Evolutionary conservation across 2,888 invertebrate species (phyloP), one percentile per base, ranked within the genome.

Genomic region (Cephus nigrinus): DNA sequence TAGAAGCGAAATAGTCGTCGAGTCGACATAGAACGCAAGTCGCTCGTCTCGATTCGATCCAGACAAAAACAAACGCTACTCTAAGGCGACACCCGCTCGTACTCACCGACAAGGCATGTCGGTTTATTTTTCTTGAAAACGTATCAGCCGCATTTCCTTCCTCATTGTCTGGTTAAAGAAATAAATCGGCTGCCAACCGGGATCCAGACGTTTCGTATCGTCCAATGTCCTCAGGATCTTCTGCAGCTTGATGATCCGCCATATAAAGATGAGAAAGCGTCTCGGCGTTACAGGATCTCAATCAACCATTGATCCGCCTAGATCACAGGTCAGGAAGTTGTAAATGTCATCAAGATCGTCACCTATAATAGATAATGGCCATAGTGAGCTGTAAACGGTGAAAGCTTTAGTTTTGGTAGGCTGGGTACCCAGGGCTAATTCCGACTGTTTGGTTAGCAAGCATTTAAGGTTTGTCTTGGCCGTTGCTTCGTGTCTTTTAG

Each of bases 401-500:
- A 86, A 83, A 86, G 86, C 85, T 84, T 79, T 82, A 31, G 78
- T 82, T 81, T 81, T 85, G 83, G 85, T 86, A 85, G 84, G 34
- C 33, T 82, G 85, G 87, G 85, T 86, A 87, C 86, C 88, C 87
- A 87, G 86, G 88, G 90, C 89, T 90, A 90, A 90, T 90, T 91
- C 86, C 88, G 87, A 90, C 86, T 91, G 90, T 91, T 91, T 91
- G 88, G 90, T 91, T 89, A 90, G 88, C 91, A 91, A 91, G 90
- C 91, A 91, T 91, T 91, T 90, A 86, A 90, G 89, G 90, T 91
- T 91, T 91, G 90, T 91, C 90, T 91, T 91, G 91, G 91, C 90
- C 85, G 88, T 90, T 87, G 88, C 88, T 89, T 82, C 88, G 91
- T 91, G 89, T 90, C 90, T 91, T 90, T 91, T 91, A 91, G 91